Base-by-base conservation (phyloP, 2,888 invertebrate species). In the Perizoma flavofasciatum region DNA sequence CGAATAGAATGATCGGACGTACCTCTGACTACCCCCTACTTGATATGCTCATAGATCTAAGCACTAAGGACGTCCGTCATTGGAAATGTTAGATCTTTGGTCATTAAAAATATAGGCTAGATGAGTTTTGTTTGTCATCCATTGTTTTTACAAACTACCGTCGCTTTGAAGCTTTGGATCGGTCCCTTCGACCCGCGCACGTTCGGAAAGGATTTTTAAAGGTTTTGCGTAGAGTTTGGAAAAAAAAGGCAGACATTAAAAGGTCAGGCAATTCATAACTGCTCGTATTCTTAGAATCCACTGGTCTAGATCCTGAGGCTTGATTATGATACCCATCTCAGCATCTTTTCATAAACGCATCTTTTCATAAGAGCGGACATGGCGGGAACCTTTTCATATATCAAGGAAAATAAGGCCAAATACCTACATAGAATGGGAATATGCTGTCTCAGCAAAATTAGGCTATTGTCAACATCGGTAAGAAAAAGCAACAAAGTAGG, bases 261-360 rank as follows among this genome's bases (percentile, higher is more conserved):
- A 48, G 45, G 40, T 40, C 47, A 57, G 7, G 11, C 37, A 48
- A 5, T 46, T 10, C 11, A 10, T n/a, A 32, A 9, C 10, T 33
- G 41, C 37, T 8, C 34, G 35, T 55, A 11, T 49, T 45, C 39
- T 41, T 11, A n/a, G 32, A 56, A 49, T 44, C 52, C 43, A 37
- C 35, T 59, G 58, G 53, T 61, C 66, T 60, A 67, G 64, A 67
- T 67, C 50, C 59, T 33, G n/a, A 10, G 59, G 56, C 49, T 49
- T 56, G 59, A 66, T 56, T 54, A 58, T 32, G 62, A 62, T 67
- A 58, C 44, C 58, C 50, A 50, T 61, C 57, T 61, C 49, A 44
- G 50, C 10, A 56, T 58, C 61, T 55, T 59, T 66, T 62, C 64
- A 66, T 63, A 57, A 60, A 59, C 59, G 37, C 49, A 46, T 49